Percentiles rank a stretch among this genome's conserved stretches.
Evolutionary conservation across 2,888 invertebrate genomes (phyloP).

Genomic region (Papilio demoleus): DNA sequence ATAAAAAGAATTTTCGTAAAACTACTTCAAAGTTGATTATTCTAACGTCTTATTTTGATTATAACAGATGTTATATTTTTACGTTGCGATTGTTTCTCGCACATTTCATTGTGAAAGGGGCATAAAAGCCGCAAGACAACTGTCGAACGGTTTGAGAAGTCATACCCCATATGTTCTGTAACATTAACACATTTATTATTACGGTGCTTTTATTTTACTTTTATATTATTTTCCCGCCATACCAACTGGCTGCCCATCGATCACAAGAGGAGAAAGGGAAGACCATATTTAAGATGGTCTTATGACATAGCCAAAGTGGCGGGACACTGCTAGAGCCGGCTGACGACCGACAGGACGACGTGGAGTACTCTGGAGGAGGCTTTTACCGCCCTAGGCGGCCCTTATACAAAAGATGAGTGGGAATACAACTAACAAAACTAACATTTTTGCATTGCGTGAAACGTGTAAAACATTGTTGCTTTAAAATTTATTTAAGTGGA

Average conservation of each 20-base stretch:
- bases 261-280: background rate
- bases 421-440: background rate
- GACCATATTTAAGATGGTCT: background rate
- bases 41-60: too few species aligned
- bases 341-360: background rate
- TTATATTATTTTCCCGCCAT: conserved; percentile 18
- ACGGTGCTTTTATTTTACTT: conserved; percentile 7
- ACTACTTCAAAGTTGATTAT: background rate
- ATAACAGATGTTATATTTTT: too few species aligned
- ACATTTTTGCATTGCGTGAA: background rate
- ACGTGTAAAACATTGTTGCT: background rate
- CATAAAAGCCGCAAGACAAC: conserved; percentile 25
- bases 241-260: too few species aligned
- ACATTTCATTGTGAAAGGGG: conserved; percentile 16
- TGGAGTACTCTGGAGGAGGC: background rate
- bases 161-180: conserved; percentile 6
- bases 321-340: background rate
- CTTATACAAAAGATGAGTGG: background rate
- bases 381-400: background rate
- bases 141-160: conserved; percentile 8
- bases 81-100: background rate
- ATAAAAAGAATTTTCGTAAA: background rate
- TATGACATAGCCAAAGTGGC: background rate
- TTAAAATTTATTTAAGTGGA: conserved; percentile 23
- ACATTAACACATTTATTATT: background rate